Base-by-base conservation (phyloP, 2,888 invertebrate genomes). In the Synanthedon tipuliformis region DNA sequence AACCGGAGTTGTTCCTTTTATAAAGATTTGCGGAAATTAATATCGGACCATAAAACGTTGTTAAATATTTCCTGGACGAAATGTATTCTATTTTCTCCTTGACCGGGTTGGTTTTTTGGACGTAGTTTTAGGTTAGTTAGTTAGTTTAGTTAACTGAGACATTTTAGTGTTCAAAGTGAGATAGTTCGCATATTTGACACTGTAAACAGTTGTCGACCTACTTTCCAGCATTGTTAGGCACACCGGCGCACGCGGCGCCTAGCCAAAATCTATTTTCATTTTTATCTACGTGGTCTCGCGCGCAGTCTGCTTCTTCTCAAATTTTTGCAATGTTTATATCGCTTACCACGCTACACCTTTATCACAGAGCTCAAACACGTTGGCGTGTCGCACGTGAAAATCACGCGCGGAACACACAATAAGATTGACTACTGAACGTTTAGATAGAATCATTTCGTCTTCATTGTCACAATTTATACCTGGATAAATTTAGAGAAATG, bases 251-350 rank as follows among this genome's bases (percentile, higher is more conserved):
- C 74, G 75, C 71, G 83, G 84, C 81, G 81, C 75, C 63, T 75
- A 74, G 85, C 85, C 85, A 85, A 34, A 84, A 71, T 84, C 85
- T 85, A 85, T 85, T 85, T 85, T 68, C 64, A 79, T 74, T 76
- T 81, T 81, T 78, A 81, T 78, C 78, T 81, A 73, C 78, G 78
- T 69, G 75, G 61, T 64, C 65, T 63, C 60, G 64, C 68, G 66
- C 74, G 71, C 72, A 65, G 74, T 77, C 75, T 75, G 74, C 66
- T 63, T 64, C 67, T 60, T 63, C 63, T 67, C 67, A 68, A 45
- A 67, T 82, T 81, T 83, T 84, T 78, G 78, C 80, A 78, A 73
- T 80, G 76, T 81, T 80, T 80, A 81, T 74, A 81, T 74, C 13
- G 13, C 45, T 45, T 45, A 45, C 12, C 45, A 45, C 45, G 45